These are phyloP conservation scores for Hydrochoerus hydrochaeris DNA, from an alignment of 2,113 vertebrate genomes.

Conservation along the genomic window DNA sequence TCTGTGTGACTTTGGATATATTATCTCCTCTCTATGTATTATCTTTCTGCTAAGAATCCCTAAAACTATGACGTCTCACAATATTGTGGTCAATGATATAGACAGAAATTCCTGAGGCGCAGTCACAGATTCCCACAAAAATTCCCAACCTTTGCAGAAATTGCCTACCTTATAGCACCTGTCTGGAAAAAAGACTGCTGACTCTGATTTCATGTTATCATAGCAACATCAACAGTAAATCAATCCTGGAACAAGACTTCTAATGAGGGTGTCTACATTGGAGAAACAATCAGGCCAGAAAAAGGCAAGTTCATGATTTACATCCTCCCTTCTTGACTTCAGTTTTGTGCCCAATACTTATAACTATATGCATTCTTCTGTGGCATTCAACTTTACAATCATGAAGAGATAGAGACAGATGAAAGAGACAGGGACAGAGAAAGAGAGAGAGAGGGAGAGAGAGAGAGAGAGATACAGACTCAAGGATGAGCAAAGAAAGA, in stretches of 20 bases:
- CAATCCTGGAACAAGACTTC: background rate
- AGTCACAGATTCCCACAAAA: background rate
- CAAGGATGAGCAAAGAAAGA: background rate
- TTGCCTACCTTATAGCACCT: background rate
- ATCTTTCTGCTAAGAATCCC: background rate
- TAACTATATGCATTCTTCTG: background rate
- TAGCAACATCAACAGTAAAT: constrained; percentile 28
- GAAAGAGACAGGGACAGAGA: background rate
- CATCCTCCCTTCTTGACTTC: background rate
- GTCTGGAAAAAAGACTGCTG: background rate
- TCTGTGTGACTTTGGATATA: background rate
- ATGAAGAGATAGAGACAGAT: background rate
- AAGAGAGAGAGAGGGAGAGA: background rate
- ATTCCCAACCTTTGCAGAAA: background rate
- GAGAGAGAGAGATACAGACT: background rate
- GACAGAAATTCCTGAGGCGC: background rate
- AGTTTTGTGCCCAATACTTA: background rate
- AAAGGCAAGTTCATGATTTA: constrained; percentile 3
- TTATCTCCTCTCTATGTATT: background rate
- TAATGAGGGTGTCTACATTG: background rate
- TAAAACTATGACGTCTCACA: background rate
- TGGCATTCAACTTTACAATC: background rate
- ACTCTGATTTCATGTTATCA: constrained; percentile 13
- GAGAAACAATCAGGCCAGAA: background rate
- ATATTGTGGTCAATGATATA: background rate